A percentile compares a stretch with the other conserved stretches of the same genome.
Evolutionary conservation across 2,113 vertebrate genomes (phyloP).

Genomic region (Polyodon spathula): DNA sequence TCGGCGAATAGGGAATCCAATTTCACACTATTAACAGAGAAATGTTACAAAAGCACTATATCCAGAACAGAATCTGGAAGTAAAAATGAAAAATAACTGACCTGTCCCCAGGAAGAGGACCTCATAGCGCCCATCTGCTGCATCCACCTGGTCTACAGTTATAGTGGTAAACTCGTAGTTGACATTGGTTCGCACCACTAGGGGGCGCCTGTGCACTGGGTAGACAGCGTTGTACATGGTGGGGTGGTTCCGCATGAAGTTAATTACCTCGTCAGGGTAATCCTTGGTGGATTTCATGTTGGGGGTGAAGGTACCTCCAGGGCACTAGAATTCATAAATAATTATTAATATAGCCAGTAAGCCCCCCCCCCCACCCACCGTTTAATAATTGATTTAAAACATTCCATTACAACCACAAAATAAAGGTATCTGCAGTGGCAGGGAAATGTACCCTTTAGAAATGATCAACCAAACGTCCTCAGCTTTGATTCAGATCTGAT

Average conservation of each 20-base stretch:
- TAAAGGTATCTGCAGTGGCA: background rate
- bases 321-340: conserved; percentile 65
- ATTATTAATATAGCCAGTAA: background rate
- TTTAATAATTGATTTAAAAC: background rate
- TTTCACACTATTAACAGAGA: no score
- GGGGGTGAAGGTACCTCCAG: conserved; percentile 91
- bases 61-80: no score
- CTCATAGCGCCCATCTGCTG: conserved; percentile 93
- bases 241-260: conserved; percentile 94
- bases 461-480: no score
- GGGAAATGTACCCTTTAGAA: no score
- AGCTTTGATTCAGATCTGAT: no score
- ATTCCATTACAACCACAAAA: background rate
- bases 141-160: conserved; percentile 92
- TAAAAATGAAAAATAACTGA: conserved; percentile 40
- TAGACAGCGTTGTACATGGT: conserved; percentile 92
- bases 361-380: no score
- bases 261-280: conserved; percentile 96
- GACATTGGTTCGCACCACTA: conserved; percentile 86
- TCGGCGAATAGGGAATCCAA: no score
- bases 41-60: no score
- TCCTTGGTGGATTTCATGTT: conserved; percentile 98
- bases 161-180: conserved; percentile 95
- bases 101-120: conserved; percentile 98
- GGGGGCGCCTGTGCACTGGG: conserved; percentile 87